Conservation (phyloP, 2,888 invertebrate species). For the Hypomecis punctinalis region DNA sequence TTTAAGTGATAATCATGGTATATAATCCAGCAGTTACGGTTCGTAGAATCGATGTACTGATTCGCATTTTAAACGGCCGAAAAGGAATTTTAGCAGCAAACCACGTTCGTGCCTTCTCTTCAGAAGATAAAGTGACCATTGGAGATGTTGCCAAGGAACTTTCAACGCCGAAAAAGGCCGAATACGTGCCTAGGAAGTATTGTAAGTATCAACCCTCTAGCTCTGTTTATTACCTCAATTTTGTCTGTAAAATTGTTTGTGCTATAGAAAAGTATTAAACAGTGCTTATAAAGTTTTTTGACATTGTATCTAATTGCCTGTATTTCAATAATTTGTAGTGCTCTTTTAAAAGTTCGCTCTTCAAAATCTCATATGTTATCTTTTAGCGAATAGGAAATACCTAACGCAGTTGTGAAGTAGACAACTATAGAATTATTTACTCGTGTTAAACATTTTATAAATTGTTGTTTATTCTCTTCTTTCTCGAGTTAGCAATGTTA, state of each 20-base stretch:
- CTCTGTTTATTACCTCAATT: constrained; percentile 45
- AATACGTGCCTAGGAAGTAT: constrained; percentile 94
- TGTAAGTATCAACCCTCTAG: constrained; percentile 83
- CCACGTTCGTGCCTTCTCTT: constrained; percentile 73
- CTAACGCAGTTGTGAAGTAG: too few relatives aligned
- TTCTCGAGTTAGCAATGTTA: too few relatives aligned
- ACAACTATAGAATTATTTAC: too few relatives aligned
- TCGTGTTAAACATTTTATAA: too few relatives aligned
- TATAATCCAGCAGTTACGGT: constrained; percentile 75
- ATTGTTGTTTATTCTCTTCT: too few relatives aligned
- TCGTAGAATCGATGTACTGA: constrained; percentile 79
- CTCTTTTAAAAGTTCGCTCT: too few relatives aligned
- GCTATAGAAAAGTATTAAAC: too few relatives aligned
- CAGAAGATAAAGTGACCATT: constrained; percentile 87
- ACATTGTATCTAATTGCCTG: too few relatives aligned
- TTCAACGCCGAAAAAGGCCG: constrained; percentile 86
- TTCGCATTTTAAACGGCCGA: constrained; percentile 75
- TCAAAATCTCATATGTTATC: too few relatives aligned
- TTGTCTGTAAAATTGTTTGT: background rate
- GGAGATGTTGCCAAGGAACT: constrained; percentile 89
- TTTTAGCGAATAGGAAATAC: too few relatives aligned
- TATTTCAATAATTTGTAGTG: too few relatives aligned
- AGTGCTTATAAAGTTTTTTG: too few relatives aligned
- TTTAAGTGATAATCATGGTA: constrained; percentile 54
- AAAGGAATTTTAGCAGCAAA: constrained; percentile 71